A percentile compares a stretch with the other conserved stretches of the same genome.
Evolutionary conservation across 92 coral and sea anemone species (phyloP).

Genomic region (Desmophyllum pertusum): DNA sequence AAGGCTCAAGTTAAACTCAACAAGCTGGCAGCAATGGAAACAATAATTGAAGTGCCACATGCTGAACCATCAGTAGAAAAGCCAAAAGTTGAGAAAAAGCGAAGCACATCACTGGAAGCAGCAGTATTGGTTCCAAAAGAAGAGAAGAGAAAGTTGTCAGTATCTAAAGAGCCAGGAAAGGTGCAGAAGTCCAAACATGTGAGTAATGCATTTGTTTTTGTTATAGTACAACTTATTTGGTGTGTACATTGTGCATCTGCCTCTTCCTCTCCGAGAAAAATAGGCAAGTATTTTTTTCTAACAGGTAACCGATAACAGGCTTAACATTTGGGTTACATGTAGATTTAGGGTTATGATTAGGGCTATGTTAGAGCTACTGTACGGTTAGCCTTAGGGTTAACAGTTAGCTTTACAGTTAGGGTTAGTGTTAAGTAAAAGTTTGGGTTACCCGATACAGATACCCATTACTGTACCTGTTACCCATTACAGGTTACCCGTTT

Average conservation of each 20-base stretch:
- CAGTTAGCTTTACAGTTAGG: too few species aligned
- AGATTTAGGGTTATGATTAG: too few species aligned
- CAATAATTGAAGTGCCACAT: conserved; percentile 79
- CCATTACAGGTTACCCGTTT: too few species aligned
- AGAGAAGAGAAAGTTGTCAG: conserved; percentile 42
- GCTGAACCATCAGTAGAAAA: conserved; percentile 64
- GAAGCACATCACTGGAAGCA: conserved; percentile 37
- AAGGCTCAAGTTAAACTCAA: conserved; percentile 81
- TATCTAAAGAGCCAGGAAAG: conserved; percentile 52
- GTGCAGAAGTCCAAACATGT: conserved; percentile 74
- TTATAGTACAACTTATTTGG: background rate
- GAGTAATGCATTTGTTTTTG: conserved; percentile 40
- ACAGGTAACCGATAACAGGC: too few species aligned
- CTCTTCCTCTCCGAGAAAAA: background rate
- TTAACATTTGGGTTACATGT: too few species aligned
- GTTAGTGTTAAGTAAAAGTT: too few species aligned
- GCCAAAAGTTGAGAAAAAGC: conserved; percentile 45
- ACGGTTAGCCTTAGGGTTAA: too few species aligned
- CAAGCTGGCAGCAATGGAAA: conserved; percentile 91
- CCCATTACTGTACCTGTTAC: too few species aligned
- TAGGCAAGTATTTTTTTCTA: too few species aligned
- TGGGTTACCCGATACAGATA: too few species aligned
- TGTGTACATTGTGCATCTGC: background rate
- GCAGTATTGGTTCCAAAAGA: conserved; percentile 47
- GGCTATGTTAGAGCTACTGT: too few species aligned